Evolutionary conservation across 2,888 invertebrate genomes (phyloP).

Genomic region (Xestia xanthographa): DNA sequence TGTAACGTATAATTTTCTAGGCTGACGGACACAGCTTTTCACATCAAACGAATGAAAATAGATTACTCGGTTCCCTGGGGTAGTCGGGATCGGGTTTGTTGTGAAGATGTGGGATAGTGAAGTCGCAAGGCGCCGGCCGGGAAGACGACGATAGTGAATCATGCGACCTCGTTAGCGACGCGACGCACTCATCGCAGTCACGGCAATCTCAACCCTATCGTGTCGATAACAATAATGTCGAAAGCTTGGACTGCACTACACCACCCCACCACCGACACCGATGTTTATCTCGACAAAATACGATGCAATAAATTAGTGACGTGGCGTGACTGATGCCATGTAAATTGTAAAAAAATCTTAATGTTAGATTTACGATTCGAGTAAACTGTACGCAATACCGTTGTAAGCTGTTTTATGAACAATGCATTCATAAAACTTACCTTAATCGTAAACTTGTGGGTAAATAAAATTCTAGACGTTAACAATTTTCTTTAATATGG

Average conservation of each 20-base stretch:
- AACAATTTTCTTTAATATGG: slow-evolving; percentile 31
- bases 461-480: slow-evolving; percentile 27
- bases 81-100: slow-evolving; percentile 63
- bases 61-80: slow-evolving; percentile 75
- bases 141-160: slow-evolving; percentile 82
- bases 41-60: slow-evolving; percentile 77
- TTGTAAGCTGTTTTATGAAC: slow-evolving; percentile 39
- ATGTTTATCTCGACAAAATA: slow-evolving; percentile 41
- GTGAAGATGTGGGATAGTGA: slow-evolving; percentile 73
- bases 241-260: slow-evolving; percentile 45
- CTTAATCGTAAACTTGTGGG: slow-evolving; percentile 28
- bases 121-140: slow-evolving; percentile 84
- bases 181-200: slow-evolving; percentile 34
- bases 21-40: slow-evolving; percentile 60
- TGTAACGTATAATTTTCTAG: slow-evolving; percentile 64
- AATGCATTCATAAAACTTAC: slow-evolving; percentile 35
- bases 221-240: slow-evolving; percentile 56
- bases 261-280: slow-evolving; percentile 7
- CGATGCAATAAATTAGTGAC: slow-evolving; percentile 51
- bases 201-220: slow-evolving; percentile 51
- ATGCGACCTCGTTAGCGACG: slow-evolving; percentile 81
- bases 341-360: slow-evolving; percentile 42
- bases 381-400: slow-evolving; percentile 34
- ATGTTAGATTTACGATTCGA: slow-evolving; percentile 43
- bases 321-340: slow-evolving; percentile 53